Percentiles rank a stretch among this genome's conserved stretches.
Evolutionary conservation across 2,797 vertebrate species (phyloP).

Genomic region (Percopsis omiscomaycus): DNA sequence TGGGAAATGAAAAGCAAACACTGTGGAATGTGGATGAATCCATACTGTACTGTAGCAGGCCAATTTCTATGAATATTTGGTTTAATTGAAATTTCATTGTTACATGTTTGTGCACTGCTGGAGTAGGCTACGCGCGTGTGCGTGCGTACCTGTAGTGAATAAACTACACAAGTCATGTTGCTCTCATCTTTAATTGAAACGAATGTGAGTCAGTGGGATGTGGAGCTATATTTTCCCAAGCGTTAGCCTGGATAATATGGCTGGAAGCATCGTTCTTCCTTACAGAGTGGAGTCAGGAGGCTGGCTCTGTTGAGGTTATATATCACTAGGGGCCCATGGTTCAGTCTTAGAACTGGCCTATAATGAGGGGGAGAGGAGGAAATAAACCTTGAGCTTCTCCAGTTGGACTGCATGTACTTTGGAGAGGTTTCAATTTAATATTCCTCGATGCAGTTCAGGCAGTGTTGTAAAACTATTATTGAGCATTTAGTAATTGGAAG

Average conservation of each 20-base stretch:
- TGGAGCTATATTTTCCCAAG: constrained; percentile 18
- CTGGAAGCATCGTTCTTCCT: constrained; percentile 26
- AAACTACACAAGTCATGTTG: constrained; percentile 19
- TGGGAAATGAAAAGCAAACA: too few species aligned
- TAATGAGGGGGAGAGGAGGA: constrained; percentile 62
- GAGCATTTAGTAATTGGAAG: constrained; percentile 31
- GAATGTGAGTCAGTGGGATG: constrained; percentile 22
- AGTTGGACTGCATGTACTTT: constrained; percentile 22
- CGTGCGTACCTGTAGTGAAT: constrained; percentile 11
- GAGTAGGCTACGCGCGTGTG: not conserved
- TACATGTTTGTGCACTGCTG: not conserved
- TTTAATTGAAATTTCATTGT: not conserved
- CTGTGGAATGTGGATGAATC: too few species aligned
- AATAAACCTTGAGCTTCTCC: constrained; percentile 50
- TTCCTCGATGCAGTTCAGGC: constrained; percentile 34
- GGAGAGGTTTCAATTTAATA: constrained; percentile 47
- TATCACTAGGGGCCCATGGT: constrained; percentile 67
- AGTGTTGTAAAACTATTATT: constrained; percentile 39
- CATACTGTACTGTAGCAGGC: too few species aligned
- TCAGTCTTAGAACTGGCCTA: constrained; percentile 57
- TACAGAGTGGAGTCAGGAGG: constrained; percentile 33
- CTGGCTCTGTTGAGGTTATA: constrained; percentile 57
- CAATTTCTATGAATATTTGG: not conserved
- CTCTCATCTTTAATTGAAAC: constrained; percentile 25
- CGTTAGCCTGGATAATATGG: constrained; percentile 29